Evolutionary conservation across 2,113 vertebrate genomes (phyloP).

Genomic region (Odobenus rosmarus): DNA sequence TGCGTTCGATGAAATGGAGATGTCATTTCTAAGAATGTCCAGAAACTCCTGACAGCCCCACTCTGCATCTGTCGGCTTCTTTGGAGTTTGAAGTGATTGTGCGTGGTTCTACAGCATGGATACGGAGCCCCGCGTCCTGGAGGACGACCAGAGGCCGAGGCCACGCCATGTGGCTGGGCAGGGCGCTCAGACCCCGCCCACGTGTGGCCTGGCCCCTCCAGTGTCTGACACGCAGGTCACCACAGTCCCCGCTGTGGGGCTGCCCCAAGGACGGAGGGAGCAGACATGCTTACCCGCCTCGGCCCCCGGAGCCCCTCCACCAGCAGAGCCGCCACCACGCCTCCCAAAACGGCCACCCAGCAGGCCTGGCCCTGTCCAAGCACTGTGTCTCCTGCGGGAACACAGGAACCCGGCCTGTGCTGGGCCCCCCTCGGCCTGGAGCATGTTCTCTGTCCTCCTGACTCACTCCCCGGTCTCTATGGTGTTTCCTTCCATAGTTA

Average conservation of each 20-base stretch:
- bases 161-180: background rate
- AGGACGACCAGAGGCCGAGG: background rate
- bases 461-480: background rate
- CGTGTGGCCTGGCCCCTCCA: background rate
- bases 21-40: background rate
- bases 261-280: fast-evolving
- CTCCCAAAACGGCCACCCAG: background rate
- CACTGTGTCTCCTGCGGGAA: background rate
- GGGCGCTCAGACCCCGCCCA: background rate
- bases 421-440: background rate
- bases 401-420: background rate
- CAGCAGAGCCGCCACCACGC: background rate
- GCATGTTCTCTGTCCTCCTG: too few relatives aligned
- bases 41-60: background rate
- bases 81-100: fast-evolving
- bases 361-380: background rate
- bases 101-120: fast-evolving
- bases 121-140: fast-evolving
- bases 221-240: fast-evolving
- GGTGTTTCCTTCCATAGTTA: background rate
- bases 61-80: too few relatives aligned
- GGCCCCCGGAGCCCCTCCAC: background rate
- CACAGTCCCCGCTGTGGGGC: background rate
- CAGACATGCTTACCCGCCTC: fast-evolving
- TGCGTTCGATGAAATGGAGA: background rate